Conservation (phyloP, 2,888 invertebrate genomes). For the Merodon equestris region DNA sequence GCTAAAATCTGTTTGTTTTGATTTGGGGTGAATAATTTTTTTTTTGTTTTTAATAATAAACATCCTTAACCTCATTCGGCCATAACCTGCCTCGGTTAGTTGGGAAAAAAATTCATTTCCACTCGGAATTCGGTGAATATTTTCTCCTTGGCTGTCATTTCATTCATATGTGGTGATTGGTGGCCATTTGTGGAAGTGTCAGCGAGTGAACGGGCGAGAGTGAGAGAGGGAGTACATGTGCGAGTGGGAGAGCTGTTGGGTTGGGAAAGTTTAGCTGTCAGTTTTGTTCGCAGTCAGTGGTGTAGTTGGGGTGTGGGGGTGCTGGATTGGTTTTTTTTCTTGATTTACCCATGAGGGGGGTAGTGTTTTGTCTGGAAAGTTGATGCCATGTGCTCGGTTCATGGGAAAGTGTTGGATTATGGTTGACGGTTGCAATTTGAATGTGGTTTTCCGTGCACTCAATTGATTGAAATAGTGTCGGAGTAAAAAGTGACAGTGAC, state of each 20-base stretch:
- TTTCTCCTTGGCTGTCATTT: constrained; percentile 2
- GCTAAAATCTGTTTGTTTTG: neutral
- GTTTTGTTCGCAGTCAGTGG: constrained; percentile 7
- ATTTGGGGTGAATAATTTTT: constrained; percentile 26
- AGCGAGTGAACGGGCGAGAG: neutral
- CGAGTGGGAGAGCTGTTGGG: constrained; percentile 22
- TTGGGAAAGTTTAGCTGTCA: neutral
- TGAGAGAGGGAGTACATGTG: constrained; percentile 5
- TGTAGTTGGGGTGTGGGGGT: constrained; percentile 6
- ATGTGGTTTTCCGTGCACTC: too few relatives aligned
- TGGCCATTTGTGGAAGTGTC: constrained; percentile 45
- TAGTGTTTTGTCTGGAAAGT: neutral
- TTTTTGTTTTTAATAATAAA: constrained; percentile 60
- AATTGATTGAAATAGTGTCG: too few relatives aligned
- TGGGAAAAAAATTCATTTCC: constrained; percentile 39
- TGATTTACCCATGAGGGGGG: neutral
- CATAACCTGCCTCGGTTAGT: constrained; percentile 50
- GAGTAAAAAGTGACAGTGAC: too few relatives aligned
- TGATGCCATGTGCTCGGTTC: neutral
- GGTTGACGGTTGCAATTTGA: too few relatives aligned
- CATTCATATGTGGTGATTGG: constrained; percentile 14
- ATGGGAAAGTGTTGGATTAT: neutral
- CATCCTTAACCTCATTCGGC: constrained; percentile 65
- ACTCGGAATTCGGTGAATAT: constrained; percentile 26
- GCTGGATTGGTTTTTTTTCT: neutral